These are phyloP conservation scores for Epizoanthus stellaris DNA, from an alignment of 92 coral and sea anemone genomes.

Conservation along the genomic window DNA sequence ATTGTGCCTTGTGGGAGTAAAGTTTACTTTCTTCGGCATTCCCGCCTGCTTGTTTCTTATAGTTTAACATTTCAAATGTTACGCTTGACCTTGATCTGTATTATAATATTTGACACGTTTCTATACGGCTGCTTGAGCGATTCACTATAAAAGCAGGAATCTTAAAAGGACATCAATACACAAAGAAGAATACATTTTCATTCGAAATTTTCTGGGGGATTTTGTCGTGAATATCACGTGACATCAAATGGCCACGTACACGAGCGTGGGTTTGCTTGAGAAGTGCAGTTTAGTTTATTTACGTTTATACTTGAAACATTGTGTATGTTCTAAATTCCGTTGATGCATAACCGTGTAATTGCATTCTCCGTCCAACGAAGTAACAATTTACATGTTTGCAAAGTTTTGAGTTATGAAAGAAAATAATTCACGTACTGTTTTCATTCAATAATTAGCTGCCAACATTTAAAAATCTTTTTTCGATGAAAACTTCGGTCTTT, in stretches of 20 bases:
- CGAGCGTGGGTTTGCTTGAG: slow-evolving; percentile 2
- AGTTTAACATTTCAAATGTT: no score
- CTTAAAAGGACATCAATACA: no score
- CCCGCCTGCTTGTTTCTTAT: no score
- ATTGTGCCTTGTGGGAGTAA: no score
- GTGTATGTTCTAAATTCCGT: slow-evolving; percentile 4
- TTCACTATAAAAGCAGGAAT: no score
- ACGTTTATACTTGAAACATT: background rate
- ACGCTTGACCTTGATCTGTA: no score
- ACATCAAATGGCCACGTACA: slow-evolving; percentile 24
- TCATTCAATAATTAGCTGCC: slow-evolving; percentile 20
- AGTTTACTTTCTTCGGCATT: no score
- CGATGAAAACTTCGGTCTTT: background rate
- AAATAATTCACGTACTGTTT: slow-evolving; percentile 9
- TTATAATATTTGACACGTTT: no score
- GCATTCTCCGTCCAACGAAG: slow-evolving; percentile 43
- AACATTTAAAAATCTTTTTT: background rate
- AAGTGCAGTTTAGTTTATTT: slow-evolving; percentile 23
- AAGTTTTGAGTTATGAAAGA: slow-evolving; percentile 27
- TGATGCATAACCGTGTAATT: slow-evolving; percentile 41
- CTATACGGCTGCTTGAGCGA: no score
- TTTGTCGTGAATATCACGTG: slow-evolving; percentile 29
- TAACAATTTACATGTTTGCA: background rate
- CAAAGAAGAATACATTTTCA: background rate
- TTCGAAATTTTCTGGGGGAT: background rate